Evolutionary conservation across 2,888 invertebrate species (phyloP).

Genomic region (Scelioninae gen. 1): DNA sequence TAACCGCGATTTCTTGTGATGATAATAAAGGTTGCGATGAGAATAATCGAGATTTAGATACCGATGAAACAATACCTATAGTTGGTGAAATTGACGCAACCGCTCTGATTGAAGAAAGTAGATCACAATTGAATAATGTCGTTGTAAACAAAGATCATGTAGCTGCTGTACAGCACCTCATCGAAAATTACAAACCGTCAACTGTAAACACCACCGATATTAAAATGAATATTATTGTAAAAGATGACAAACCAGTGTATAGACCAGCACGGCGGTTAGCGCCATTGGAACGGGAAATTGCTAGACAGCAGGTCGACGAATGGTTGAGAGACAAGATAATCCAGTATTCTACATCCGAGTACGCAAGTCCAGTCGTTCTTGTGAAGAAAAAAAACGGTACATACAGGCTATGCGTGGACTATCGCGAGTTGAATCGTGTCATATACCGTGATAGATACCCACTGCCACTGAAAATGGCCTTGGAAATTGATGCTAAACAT

Average conservation of each 20-base stretch:
- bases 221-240: not conserved
- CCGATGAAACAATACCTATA: not conserved
- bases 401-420: not conserved
- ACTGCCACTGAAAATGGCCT: not conserved
- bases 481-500: too few species aligned
- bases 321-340: slow-evolving; percentile 36
- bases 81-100: not conserved
- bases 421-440: not conserved
- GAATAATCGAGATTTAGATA: too few species aligned
- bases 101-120: not conserved
- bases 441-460: not conserved
- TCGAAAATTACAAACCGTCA: not conserved
- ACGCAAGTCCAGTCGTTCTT: slow-evolving; percentile 39
- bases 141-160: not conserved
- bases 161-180: not conserved
- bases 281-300: slow-evolving; percentile 26
- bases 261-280: slow-evolving; percentile 1
- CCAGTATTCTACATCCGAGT: slow-evolving; percentile 9
- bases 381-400: slow-evolving; percentile 52
- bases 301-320: slow-evolving; percentile 35
- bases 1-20: not conserved
- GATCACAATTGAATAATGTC: not conserved
- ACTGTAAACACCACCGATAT: not conserved
- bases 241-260: not conserved
- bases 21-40: not conserved